These are phyloP conservation scores for Calameuta pallipes DNA, from an alignment of 2,888 invertebrate species.

Conservation along the genomic window DNA sequence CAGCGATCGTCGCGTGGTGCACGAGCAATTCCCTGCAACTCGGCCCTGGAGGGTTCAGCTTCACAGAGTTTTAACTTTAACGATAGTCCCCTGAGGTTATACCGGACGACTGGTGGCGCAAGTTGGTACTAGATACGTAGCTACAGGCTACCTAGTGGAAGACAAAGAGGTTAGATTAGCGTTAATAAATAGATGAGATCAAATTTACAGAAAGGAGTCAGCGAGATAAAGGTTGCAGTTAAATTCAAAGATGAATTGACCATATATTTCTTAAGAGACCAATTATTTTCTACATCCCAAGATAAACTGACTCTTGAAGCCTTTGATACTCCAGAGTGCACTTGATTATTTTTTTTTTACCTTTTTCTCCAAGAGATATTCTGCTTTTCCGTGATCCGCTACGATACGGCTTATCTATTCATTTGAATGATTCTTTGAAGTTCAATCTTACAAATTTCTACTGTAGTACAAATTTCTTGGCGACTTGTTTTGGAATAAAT, in stretches of 20 bases:
- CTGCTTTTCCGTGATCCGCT: background rate
- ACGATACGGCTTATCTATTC: background rate
- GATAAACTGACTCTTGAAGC: background rate
- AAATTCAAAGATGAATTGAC: background rate
- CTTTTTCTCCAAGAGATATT: too few relatives aligned
- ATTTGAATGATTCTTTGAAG: background rate
- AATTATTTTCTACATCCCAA: background rate
- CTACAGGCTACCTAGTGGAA: background rate
- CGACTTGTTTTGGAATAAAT: background rate
- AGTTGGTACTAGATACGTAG: background rate
- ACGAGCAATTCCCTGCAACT: background rate
- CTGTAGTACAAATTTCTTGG: background rate
- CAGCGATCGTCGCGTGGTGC: background rate
- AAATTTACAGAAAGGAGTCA: background rate
- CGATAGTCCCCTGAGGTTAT: background rate
- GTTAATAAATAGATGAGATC: background rate
- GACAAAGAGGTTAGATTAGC: background rate
- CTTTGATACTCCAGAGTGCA: background rate
- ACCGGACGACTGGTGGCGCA: background rate
- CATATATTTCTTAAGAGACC: background rate
- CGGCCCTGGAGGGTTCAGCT: background rate
- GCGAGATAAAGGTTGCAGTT: background rate
- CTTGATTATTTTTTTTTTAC: background rate
- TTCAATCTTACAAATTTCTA: background rate
- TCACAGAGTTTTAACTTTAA: constrained; percentile 6